Percentiles rank a stretch among this genome's conserved stretches.
Conservation (phyloP, 1,140 invertebrate species). For the Drosophila bocki region DNA sequence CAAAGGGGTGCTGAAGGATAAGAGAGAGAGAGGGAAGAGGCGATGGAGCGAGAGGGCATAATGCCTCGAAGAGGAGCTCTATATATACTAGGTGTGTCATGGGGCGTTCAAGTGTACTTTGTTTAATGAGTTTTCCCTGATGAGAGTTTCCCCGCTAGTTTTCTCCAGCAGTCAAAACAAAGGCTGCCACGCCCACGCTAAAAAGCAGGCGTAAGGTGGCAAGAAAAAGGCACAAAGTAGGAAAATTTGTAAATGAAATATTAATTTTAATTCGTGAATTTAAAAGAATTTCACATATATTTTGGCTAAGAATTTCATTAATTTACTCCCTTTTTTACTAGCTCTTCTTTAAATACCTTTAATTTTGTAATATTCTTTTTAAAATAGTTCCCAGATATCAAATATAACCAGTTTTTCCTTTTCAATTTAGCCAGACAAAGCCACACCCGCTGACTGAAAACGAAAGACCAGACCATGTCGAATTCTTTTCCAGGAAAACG, state of each 20-base stretch:
- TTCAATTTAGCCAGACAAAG: constrained; percentile 17
- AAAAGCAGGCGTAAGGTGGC: background rate
- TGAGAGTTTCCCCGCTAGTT: constrained; percentile 33
- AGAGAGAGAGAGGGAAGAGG: constrained; percentile 1
- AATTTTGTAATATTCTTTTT: background rate
- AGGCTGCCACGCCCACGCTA: constrained; percentile 37
- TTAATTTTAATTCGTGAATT: background rate
- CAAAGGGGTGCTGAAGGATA: constrained; percentile 7
- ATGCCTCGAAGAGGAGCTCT: constrained; percentile 5
- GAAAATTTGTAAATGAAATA: background rate
- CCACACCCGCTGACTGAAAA: background rate
- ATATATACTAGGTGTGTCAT: constrained; percentile 47
- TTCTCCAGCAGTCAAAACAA: constrained; percentile 37
- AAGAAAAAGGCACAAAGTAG: background rate
- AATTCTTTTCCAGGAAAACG: constrained; percentile 33
- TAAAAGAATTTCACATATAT: background rate
- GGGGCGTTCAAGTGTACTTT: constrained; percentile 74
- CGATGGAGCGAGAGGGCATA: constrained; percentile 8
- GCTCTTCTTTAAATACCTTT: background rate
- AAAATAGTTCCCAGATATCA: background rate
- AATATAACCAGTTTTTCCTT: constrained; percentile 17
- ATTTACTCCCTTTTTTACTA: background rate
- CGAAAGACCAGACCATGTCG: constrained; percentile 15
- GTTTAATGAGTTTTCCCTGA: constrained; percentile 78
- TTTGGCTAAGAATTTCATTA: background rate